Percentiles rank a stretch among this genome's conserved stretches.
phyloP scores from a whole-genome alignment of 2,797 vertebrate genomes.

The Oryzias dopingdopingensis region DNA sequence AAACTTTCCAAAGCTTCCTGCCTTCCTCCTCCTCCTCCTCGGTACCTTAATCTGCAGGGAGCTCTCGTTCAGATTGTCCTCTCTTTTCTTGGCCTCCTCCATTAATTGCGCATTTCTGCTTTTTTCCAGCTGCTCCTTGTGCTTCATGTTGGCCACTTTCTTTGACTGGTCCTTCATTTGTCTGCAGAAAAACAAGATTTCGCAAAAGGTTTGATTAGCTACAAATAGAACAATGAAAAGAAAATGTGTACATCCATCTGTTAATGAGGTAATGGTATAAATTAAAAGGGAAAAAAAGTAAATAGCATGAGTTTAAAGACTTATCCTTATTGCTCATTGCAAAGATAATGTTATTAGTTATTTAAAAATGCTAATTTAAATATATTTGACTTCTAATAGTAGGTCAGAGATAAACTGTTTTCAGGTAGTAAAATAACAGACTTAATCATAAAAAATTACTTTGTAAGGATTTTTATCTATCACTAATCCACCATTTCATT shows the following conservation, averaged over 20 bases:
- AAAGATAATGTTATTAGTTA: no score
- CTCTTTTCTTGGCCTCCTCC: slow-evolving; percentile 88
- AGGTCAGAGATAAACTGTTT: background rate
- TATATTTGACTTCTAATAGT: background rate
- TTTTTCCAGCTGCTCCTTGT: slow-evolving; percentile 92
- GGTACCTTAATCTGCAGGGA: slow-evolving; percentile 88
- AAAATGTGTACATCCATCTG: background rate
- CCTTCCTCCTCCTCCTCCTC: slow-evolving; percentile 10
- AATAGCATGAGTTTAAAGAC: no score
- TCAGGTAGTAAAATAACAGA: background rate
- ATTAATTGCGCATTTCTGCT: slow-evolving; percentile 90
- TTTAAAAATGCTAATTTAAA: background rate
- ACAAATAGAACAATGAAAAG: background rate
- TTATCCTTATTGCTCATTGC: no score
- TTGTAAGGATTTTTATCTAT: no score
- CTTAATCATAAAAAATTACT: no score
- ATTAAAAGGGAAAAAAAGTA: no score
- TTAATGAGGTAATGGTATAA: no score
- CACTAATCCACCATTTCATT: no score
- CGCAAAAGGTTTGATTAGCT: no score
- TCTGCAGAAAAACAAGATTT: slow-evolving; percentile 61
- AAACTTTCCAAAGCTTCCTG: slow-evolving; percentile 11
- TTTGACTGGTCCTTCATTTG: slow-evolving; percentile 96
- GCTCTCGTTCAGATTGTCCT: slow-evolving; percentile 90
- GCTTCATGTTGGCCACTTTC: slow-evolving; percentile 92